Percentiles rank a stretch among this genome's conserved stretches.
These are phyloP conservation scores for Bedellia somnulentella DNA, from an alignment of 2,888 invertebrate species.

Conservation along the genomic window DNA sequence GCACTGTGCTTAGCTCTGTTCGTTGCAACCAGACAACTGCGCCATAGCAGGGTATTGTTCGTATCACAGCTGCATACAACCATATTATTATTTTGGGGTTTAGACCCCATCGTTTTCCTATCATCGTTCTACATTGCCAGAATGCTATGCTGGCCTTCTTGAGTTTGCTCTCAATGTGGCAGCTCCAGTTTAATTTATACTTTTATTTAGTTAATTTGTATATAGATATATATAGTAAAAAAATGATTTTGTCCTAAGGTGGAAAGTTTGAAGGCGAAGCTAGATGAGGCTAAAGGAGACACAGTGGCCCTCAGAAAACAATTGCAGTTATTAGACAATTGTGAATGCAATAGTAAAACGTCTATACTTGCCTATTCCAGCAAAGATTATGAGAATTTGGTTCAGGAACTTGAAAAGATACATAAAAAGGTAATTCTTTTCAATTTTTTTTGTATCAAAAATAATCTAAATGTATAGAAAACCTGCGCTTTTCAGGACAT, in stretches of 20 bases:
- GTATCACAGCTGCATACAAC: no score
- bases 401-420: constrained; percentile 66
- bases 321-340: constrained; percentile 17
- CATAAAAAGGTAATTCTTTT: constrained; percentile 65
- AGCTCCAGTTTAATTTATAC: neutral
- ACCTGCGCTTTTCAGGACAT: no score
- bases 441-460: constrained; percentile 11
- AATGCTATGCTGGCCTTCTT: no score
- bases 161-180: no score
- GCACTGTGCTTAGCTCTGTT: no score
- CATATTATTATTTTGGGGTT: no score
- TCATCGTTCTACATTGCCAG: no score
- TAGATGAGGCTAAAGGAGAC: constrained; percentile 71
- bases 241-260: constrained; percentile 31
- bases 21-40: no score
- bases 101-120: no score
- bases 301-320: constrained; percentile 64
- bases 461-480: no score
- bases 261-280: constrained; percentile 70
- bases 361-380: constrained; percentile 18
- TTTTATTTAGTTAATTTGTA: no score
- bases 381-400: constrained; percentile 66
- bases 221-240: neutral
- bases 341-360: constrained; percentile 7
- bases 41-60: no score